Evolutionary conservation across 2,888 invertebrate species (phyloP), one percentile per base, ranked within the genome.

Genomic region (Sarcophaga caerulescens): DNA sequence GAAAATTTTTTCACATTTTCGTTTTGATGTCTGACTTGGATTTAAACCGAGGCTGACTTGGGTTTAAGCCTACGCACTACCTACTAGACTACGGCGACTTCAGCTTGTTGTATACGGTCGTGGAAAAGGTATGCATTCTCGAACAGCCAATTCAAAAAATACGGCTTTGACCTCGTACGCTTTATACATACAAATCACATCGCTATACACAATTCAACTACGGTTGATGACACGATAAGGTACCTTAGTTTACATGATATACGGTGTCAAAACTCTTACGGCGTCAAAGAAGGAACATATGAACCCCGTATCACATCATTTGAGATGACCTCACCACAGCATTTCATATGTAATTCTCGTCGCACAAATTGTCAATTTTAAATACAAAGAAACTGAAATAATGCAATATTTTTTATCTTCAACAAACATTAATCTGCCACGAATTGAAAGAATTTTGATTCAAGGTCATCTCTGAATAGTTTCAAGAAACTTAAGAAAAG

Each of bases 21-120:
- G 3, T 25, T 25, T 25, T 25, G 25, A 25, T 25, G 0, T 4
- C 25, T 25, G 25, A 3, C 25, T 3, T 25, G 25, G 25, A 3
- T 3, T 25, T 3, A 3, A 25, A 25, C 25, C 25, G 1, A 2
- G 23, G 23, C 23, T 25, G 25, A 3, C 25, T 3, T 25, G 25
- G 25, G 25, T 3, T 25, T 3, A 3, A 25, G 3, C 25, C 25
- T 2, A 2, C 1, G 23, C 23, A n/a, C n/a, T n/a, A n/a, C n/a
- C n/a, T 23, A 23, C 23, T 23, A 23, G 23, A 1, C 23, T 23
- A 23, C 23, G 23, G 1, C 23, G 23, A 23, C 23, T 23, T 94
- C 99, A 99, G 93, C 99, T 99, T 91, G 98, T 99, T 75, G 98
- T 99, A 89, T 99, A 99, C 93, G 99, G 99, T 93, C 99, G 99